Evolutionary conservation across 2,797 vertebrate genomes (phyloP).

Genomic region (Adrianichthys oophorus): DNA sequence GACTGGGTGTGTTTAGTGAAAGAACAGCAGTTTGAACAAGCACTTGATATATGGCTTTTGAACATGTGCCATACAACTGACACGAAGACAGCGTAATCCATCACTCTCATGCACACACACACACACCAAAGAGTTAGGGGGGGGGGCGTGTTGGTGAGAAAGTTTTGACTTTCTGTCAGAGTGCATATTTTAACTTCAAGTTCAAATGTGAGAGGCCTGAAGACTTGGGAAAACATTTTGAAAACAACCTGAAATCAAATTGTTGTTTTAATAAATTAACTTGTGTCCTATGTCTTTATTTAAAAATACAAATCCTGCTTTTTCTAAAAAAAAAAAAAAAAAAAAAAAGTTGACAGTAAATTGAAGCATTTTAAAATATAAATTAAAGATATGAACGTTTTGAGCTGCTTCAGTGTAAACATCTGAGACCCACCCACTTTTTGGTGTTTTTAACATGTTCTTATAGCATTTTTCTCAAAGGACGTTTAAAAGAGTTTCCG

Average conservation of each 20-base stretch:
- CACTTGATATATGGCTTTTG: conserved; percentile 6
- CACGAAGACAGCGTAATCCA: background rate
- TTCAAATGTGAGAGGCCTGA: background rate
- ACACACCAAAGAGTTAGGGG: conserved; percentile 15
- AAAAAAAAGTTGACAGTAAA: too few species aligned
- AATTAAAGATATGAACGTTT: too few species aligned
- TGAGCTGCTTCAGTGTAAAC: too few species aligned
- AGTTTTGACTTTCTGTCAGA: conserved; percentile 9
- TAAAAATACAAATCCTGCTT: too few species aligned
- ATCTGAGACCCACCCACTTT: too few species aligned
- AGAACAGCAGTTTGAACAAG: conserved; percentile 11
- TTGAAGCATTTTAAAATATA: too few species aligned
- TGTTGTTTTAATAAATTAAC: background rate
- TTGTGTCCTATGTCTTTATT: too few species aligned
- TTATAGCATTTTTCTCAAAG: too few species aligned
- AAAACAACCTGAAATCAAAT: background rate
- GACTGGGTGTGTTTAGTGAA: conserved; percentile 15
- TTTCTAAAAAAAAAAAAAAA: too few species aligned
- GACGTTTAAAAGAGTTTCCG: too few species aligned
- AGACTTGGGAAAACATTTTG: background rate
- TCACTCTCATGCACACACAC: background rate
- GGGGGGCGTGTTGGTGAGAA: conserved; percentile 2
- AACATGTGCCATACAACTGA: conserved; percentile 13
- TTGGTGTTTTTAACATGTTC: too few species aligned
- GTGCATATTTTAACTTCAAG: background rate